phyloP scores from a whole-genome alignment of 2,797 vertebrate species.

The Danio tinwini region DNA sequence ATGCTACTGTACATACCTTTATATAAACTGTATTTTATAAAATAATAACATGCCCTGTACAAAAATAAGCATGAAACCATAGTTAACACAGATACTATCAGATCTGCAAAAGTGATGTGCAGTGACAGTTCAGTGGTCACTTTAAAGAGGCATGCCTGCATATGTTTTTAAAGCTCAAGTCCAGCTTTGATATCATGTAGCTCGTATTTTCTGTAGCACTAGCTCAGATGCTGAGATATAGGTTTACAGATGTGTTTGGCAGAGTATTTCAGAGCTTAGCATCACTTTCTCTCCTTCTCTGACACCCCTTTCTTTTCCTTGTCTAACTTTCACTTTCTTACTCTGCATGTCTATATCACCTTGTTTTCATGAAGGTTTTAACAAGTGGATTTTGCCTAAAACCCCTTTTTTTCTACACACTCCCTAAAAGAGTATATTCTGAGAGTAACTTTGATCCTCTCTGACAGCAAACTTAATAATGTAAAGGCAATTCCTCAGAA shows the following conservation, averaged over 20 bases:
- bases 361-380: neutral
- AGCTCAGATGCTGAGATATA: slow-evolving; percentile 38
- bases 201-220: slow-evolving; percentile 32
- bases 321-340: neutral
- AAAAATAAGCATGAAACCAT: neutral
- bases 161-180: slow-evolving; percentile 17
- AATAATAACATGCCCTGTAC: neutral
- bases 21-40: slow-evolving; percentile 11
- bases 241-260: slow-evolving; percentile 43
- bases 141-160: neutral
- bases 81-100: neutral
- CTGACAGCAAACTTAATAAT: slow-evolving; percentile 6
- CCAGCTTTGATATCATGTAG: slow-evolving; percentile 18
- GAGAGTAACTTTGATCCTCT: neutral
- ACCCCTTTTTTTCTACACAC: neutral
- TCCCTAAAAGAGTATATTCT: neutral
- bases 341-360: neutral
- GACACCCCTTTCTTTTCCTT: slow-evolving; percentile 6
- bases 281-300: slow-evolving; percentile 16
- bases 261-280: slow-evolving; percentile 11
- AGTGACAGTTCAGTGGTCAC: slow-evolving; percentile 6
- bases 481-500: slow-evolving; percentile 14
- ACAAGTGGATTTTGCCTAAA: neutral
- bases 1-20: neutral
- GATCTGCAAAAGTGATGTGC: slow-evolving; percentile 13